Base-by-base conservation (phyloP, 1,140 invertebrate species). In the Leucophenga varia region DNA sequence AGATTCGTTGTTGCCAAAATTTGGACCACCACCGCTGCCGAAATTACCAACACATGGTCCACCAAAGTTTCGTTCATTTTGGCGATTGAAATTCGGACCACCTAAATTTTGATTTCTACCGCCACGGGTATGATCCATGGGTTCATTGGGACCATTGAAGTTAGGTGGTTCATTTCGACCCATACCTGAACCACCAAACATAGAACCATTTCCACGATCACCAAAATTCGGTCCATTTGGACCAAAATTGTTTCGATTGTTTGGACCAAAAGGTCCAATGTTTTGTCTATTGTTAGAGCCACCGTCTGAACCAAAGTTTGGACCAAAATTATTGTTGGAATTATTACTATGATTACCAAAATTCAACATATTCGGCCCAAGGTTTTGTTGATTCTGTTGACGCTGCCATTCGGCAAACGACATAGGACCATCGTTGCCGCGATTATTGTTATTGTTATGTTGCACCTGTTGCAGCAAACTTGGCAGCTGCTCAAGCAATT, bases 351-450 rank as follows among this genome's bases (percentile, higher is more conserved):
- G n/a, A n/a, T n/a, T n/a, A n/a, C n/a, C n/a, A n/a, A n/a, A n/a
- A n/a, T n/a, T n/a, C n/a, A n/a, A n/a, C n/a, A 54, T 57, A 8
- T 49, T 47, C 7, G 31, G 50, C 2, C 47, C 47, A n/a, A n/a
- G 52, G 1, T 43, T 47, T 13, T 39, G 52, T 10, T 51, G 31
- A 17, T 67, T 67, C 20, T 69, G 17, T 69, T 58, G 10, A 17
- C 55, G 52, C 34, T 69, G 60, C 64, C 64, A 68, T 38, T 69
- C 64, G 22, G 64, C 57, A 54, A 68, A 68, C 6, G 55, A 64
- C 40, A 68, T 2, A 0, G 45, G 41, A 5, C 50, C 49, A 2
- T 56, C 25, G 1, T n/a, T 13, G 9, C 3, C 36, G 0, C 42
- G 18, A 3, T 54, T 20, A 14, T 18, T 45, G 14, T 28, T 45